phyloP scores from a whole-genome alignment of 1,140 invertebrate genomes.

The Zaprionus tsacasi region DNA sequence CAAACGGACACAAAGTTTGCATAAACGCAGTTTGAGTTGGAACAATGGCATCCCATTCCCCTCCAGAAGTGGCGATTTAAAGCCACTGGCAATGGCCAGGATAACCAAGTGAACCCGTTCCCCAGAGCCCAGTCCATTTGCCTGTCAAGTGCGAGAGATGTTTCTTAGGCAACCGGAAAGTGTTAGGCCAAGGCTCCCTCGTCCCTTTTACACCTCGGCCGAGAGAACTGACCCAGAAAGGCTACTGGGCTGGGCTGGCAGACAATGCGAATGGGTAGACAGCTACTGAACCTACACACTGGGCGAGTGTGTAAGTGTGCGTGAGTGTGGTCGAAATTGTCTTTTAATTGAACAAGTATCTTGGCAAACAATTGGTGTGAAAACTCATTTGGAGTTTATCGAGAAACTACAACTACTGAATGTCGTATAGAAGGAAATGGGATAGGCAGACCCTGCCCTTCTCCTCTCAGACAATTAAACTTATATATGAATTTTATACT shows the following conservation, averaged over 20 bases:
- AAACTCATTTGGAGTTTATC: neutral
- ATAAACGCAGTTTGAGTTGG: conserved; percentile 27
- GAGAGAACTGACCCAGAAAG: neutral
- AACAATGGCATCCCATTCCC: conserved; percentile 11
- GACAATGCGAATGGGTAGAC: neutral
- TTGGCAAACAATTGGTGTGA: neutral
- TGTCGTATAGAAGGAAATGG: neutral
- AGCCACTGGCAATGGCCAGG: conserved; percentile 31
- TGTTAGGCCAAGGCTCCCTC: conserved; percentile 1
- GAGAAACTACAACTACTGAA: neutral
- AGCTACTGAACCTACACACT: neutral
- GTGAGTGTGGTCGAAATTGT: neutral
- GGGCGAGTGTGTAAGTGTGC: neutral
- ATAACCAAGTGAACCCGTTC: conserved; percentile 13
- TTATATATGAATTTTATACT: too few species aligned
- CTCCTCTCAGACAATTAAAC: too few species aligned
- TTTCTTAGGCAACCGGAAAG: conserved; percentile 44
- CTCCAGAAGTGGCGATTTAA: conserved; percentile 40
- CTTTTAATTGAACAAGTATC: conserved; percentile 1
- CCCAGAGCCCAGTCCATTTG: conserved; percentile 39
- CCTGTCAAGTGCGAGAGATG: conserved; percentile 24
- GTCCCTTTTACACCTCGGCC: neutral
- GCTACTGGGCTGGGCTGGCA: neutral
- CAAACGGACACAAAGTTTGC: conserved; percentile 12
- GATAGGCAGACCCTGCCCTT: neutral